Evolutionary conservation across 2,888 invertebrate genomes (phyloP), one percentile per base, ranked within the genome.

Genomic region (Marasmarcha lunaedactyla): DNA sequence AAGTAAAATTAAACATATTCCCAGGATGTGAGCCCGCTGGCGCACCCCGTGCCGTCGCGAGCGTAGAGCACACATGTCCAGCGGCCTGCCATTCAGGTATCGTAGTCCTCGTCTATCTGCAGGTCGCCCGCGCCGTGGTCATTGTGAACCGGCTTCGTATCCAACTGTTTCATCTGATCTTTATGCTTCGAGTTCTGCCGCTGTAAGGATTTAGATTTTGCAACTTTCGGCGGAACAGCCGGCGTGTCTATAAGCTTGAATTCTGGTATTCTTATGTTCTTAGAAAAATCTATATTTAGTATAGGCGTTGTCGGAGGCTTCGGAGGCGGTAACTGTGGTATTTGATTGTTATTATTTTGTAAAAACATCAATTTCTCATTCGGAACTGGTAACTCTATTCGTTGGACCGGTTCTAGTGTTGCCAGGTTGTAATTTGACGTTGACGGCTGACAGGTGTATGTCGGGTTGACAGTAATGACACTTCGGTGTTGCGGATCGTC

Each of bases 101-200:
- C 84, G 53, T 84, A 84, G 66, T 84, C 84, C 57, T 84, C 84
- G 40, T 84, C 84, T 36, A 84, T 77, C 50, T 84, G 76, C 49
- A 83, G 54, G 46, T 79, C 71, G 5, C 76, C 30, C 20, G 20
- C 3, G 7, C 3, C 20, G 7, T 20, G 7, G 4, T 20, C 20
- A 7, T 5, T 20, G 7, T 20, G 3, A 5, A 20, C 20, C 3
- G 20, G 20, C 20, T 20, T 20, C 20, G 20, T 3, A 3, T 20
- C 20, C 3, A 20, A 20, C 20, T 20, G 3, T 26, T 44, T 39
- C 0, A 53, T 35, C 0, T 61, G 51, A 36, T 62, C 72, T 44
- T 67, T 76, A 1, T 42, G 11, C 40, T 68, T 76, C 0, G 78
- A 76, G 42, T 70, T 73, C 44, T 72, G 76, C 46, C 72, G 59